Evolutionary conservation across 2,888 invertebrate species (phyloP), one percentile per base, ranked within the genome.

Genomic region (Ophraella communa): DNA sequence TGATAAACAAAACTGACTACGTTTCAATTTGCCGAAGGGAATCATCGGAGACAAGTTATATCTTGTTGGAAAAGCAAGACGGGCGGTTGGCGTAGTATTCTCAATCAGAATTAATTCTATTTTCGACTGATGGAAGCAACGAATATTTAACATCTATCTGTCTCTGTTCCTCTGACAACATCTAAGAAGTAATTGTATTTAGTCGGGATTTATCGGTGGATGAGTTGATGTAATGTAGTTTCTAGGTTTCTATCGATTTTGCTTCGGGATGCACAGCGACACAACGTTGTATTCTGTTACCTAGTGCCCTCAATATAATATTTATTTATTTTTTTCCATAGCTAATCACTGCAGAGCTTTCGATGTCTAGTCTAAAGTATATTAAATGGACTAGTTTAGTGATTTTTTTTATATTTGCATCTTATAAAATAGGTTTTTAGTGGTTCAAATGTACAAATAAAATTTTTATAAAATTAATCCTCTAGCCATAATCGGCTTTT

Each of bases 11-110:
- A 39, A 17, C 17, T 39, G 17, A 39, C 39, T 39, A 39, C 17
- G 17, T 39, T 17, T 39, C 39, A 17, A 39, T 39, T 39, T 39
- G 42, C 44, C 24, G 17, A 10, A 42, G 18, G 30, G 21, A 47
- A 20, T 57, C 47, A 57, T 33, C 20, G 57, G 14, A 47, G 47
- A 21, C n/a, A 47, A 47, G 47, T 47, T 47, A 47, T 45, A 33
- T 14, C 44, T 45, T 21, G 33, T 47, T 30, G 20, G 33, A 47
- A 10, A 8, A 57, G 33, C 47, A 33, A 47, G 18, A 27, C 45
- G 35, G 21, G n/a, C n/a, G n/a, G n/a, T n/a, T n/a, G n/a, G n/a
- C n/a, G n/a, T n/a, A 2, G 57, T 47, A 57, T 57, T 57, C 5
- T 30, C 14, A 47, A 21, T 33, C 27, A 8, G 14, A 24, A 56